phyloP scores from a whole-genome alignment of 2,797 vertebrate genomes.

The Coluber constrictor region DNA sequence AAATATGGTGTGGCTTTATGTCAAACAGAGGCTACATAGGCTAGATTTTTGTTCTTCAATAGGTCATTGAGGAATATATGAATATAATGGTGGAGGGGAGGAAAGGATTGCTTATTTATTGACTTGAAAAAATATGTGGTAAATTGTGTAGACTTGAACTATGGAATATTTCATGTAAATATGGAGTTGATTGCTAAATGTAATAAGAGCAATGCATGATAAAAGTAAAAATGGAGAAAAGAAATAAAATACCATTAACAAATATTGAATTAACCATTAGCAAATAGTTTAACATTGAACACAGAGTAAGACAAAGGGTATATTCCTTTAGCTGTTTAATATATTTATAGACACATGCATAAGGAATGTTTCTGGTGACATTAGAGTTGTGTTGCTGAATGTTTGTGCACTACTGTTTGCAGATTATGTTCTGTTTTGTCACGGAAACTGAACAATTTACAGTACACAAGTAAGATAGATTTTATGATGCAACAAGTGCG shows the following conservation, averaged over 20 bases:
- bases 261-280: background rate
- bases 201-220: background rate
- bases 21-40: background rate
- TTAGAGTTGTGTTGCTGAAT: background rate
- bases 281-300: background rate
- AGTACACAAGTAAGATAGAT: background rate
- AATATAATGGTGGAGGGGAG: background rate
- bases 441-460: background rate
- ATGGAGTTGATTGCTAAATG: background rate
- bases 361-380: background rate
- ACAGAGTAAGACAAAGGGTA: background rate
- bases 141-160: background rate
- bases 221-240: background rate
- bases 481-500: background rate
- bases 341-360: background rate
- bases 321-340: background rate
- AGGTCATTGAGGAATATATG: background rate
- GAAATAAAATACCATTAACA: background rate
- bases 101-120: too few relatives aligned
- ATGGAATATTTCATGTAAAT: background rate
- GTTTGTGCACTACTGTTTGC: background rate
- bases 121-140: background rate
- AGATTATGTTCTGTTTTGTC: background rate
- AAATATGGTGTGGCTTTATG: too few relatives aligned
- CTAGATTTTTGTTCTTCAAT: background rate